Conservation (phyloP, 2,113 vertebrate genomes). For the Grantiella picta region DNA sequence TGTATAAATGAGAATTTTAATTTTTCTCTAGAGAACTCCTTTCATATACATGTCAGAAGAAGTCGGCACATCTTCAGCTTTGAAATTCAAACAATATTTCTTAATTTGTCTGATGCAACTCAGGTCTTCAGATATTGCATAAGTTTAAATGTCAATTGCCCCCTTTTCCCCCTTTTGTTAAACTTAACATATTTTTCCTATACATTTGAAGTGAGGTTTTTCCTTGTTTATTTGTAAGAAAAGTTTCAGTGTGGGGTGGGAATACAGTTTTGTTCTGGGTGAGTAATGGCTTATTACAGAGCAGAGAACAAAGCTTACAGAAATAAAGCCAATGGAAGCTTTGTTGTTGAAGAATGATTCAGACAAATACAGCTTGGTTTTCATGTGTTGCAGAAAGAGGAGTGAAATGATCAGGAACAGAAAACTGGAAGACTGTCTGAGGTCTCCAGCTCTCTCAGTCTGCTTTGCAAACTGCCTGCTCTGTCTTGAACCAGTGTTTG, state of each 20-base stretch:
- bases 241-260: neutral
- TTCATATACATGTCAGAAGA: neutral
- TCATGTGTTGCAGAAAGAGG: neutral
- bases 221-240: conserved; percentile 16
- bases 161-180: neutral
- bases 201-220: neutral
- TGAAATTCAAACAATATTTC: neutral
- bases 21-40: neutral
- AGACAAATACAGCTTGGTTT: neutral
- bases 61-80: neutral
- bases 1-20: neutral
- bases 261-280: neutral
- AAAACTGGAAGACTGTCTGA: neutral
- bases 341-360: conserved; percentile 15
- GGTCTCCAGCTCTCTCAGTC: neutral
- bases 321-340: conserved; percentile 2
- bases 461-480: neutral
- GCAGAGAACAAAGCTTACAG: conserved; percentile 5
- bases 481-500: neutral
- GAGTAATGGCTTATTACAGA: conserved; percentile 26
- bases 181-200: neutral
- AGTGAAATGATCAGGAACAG: neutral
- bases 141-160: neutral
- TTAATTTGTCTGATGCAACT: conserved; percentile 1
- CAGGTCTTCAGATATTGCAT: neutral